Evolutionary conservation across 1,140 invertebrate species (phyloP).

Genomic region (Latrodectus geometricus): DNA sequence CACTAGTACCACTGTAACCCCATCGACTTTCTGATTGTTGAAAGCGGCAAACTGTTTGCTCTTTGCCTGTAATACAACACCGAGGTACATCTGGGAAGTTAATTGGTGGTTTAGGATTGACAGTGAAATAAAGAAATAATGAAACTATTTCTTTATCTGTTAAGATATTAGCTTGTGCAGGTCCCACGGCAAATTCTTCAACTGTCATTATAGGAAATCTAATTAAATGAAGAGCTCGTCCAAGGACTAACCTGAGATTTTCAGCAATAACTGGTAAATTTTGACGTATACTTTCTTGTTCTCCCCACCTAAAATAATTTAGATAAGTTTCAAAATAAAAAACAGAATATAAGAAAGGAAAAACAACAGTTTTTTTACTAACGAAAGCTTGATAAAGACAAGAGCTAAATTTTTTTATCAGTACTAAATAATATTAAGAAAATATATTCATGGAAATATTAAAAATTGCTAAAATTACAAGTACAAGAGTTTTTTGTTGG

Average conservation of each 20-base stretch:
- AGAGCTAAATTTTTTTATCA: no score
- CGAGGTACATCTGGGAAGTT: constrained; percentile 81
- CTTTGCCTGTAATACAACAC: constrained; percentile 86
- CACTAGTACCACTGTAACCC: constrained; percentile 89
- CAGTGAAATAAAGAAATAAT: constrained; percentile 85
- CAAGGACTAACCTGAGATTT: constrained; percentile 79
- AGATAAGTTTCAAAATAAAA: constrained; percentile 1
- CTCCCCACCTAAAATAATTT: constrained; percentile 77
- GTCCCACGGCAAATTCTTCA: constrained; percentile 86
- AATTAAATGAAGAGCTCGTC: constrained; percentile 78
- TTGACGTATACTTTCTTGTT: constrained; percentile 80
- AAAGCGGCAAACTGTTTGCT: constrained; percentile 84
- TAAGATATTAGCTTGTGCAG: constrained; percentile 81
- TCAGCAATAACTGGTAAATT: constrained; percentile 77
- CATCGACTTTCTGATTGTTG: constrained; percentile 84
- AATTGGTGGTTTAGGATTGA: constrained; percentile 81
- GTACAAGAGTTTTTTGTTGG: no score
- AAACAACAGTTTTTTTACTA: background rate
- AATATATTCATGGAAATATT: no score
- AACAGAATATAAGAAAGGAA: background rate
- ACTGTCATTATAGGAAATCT: constrained; percentile 89
- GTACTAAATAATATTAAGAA: no score
- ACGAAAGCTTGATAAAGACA: no score
- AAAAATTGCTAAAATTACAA: no score
- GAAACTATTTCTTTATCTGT: constrained; percentile 82